Evolutionary conservation across 2,888 invertebrate species (phyloP).

Genomic region (Nyleta sp.): DNA sequence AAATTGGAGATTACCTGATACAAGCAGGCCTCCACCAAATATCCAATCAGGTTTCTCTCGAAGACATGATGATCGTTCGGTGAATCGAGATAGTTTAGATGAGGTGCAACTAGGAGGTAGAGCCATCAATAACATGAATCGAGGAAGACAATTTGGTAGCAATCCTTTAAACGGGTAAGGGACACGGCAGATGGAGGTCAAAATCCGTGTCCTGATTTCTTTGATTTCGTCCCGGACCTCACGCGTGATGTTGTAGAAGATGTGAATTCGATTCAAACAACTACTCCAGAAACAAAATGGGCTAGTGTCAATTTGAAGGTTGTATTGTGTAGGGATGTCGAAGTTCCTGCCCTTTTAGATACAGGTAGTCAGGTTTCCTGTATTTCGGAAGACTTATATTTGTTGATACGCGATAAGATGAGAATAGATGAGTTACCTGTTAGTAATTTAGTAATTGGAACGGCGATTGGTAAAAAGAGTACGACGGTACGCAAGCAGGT

Average conservation of each 20-base stretch:
- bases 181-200: conserved; percentile 1
- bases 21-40: too few species aligned
- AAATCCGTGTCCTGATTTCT: conserved; percentile 12
- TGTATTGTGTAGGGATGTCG: not conserved
- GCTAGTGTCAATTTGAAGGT: conserved; percentile 1
- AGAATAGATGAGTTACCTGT: conserved; percentile 4
- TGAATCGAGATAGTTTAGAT: too few species aligned
- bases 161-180: conserved; percentile 7
- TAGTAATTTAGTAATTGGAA: not conserved
- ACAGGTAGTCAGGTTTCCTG: conserved; percentile 7
- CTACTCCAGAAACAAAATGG: not conserved
- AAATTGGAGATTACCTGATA: too few species aligned
- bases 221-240: conserved; percentile 12
- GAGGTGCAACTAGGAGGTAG: too few species aligned
- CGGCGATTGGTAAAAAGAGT: conserved; percentile 1
- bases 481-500: not conserved
- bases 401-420: not conserved
- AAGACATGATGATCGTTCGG: too few species aligned
- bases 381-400: not conserved
- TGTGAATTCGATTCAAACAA: not conserved
- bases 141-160: too few species aligned
- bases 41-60: too few species aligned
- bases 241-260: not conserved
- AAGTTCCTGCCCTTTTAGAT: conserved; percentile 1
- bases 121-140: too few species aligned